Evolutionary conservation across 1,140 invertebrate species (phyloP).

Genomic region (Brachionus asplanchnoidis): DNA sequence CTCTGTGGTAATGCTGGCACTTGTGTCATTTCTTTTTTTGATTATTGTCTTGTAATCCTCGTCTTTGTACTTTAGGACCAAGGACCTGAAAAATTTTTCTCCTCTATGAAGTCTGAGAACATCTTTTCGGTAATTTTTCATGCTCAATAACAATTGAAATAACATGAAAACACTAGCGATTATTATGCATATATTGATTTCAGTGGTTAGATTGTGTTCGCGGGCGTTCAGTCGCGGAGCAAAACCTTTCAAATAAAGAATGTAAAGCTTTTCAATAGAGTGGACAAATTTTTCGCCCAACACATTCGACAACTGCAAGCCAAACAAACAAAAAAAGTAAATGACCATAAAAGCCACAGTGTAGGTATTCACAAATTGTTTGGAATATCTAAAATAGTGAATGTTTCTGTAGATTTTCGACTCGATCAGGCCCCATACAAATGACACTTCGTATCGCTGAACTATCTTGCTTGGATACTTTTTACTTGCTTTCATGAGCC

Average conservation of each 20-base stretch:
- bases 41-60: not conserved
- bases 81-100: slow-evolving; percentile 35
- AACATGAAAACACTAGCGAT: not conserved
- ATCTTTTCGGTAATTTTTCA: not conserved
- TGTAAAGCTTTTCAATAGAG: not conserved
- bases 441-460: not conserved
- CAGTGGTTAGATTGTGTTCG: not conserved
- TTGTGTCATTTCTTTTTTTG: not conserved
- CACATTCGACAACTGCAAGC: not conserved
- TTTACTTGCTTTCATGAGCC: not conserved
- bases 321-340: slow-evolving; percentile 28
- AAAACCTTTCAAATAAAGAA: not conserved
- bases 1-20: not conserved
- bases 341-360: slow-evolving; percentile 39
- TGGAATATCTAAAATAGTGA: slow-evolving; percentile 30
- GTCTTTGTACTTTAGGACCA: slow-evolving; percentile 9
- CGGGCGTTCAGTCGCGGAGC: not conserved
- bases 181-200: not conserved
- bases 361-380: slow-evolving; percentile 35
- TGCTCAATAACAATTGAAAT: not conserved
- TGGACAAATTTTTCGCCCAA: not conserved
- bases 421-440: not conserved
- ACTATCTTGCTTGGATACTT: not conserved
- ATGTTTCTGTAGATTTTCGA: slow-evolving; percentile 2
- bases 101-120: slow-evolving; percentile 16